phyloP scores from a whole-genome alignment of 2,888 invertebrate species.

The Spisula subtruncata region DNA sequence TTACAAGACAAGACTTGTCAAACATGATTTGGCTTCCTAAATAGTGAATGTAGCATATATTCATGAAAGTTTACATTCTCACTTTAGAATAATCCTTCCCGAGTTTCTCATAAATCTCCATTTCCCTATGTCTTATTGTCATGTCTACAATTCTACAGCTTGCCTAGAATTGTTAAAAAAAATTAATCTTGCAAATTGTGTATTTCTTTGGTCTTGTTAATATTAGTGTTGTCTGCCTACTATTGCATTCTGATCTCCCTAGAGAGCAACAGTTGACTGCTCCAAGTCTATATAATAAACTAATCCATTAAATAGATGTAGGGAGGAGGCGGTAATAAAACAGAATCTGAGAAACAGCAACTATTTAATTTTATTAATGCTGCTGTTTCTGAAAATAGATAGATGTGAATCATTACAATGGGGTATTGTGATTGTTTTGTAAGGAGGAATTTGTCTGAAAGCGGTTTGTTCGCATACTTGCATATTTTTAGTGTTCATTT shows the following conservation, averaged over 20 bases:
- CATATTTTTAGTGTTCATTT: neutral
- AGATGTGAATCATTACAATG: constrained; percentile 14
- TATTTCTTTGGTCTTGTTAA: neutral
- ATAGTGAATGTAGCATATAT: neutral
- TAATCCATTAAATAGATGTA: constrained; percentile 25
- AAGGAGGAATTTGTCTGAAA: neutral
- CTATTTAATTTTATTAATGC: constrained; percentile 17
- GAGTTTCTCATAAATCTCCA: too few species aligned
- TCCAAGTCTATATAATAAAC: constrained; percentile 11
- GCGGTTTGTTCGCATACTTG: neutral
- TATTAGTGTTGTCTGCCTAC: neutral
- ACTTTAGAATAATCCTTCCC: neutral
- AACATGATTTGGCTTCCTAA: neutral
- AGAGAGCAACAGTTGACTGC: neutral
- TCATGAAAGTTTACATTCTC: neutral
- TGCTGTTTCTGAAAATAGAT: neutral
- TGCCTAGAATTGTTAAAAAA: neutral
- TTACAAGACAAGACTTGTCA: neutral
- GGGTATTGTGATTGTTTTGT: neutral
- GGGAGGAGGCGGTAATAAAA: neutral
- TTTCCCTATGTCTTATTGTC: neutral
- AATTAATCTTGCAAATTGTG: neutral
- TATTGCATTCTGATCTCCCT: constrained; percentile 1
- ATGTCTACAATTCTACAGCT: neutral
- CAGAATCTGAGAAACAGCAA: neutral